A percentile compares a stretch with the other conserved stretches of the same genome.
Evolutionary conservation across 2,113 vertebrate genomes (phyloP).

Genomic region (Campylomormyrus numenius): DNA sequence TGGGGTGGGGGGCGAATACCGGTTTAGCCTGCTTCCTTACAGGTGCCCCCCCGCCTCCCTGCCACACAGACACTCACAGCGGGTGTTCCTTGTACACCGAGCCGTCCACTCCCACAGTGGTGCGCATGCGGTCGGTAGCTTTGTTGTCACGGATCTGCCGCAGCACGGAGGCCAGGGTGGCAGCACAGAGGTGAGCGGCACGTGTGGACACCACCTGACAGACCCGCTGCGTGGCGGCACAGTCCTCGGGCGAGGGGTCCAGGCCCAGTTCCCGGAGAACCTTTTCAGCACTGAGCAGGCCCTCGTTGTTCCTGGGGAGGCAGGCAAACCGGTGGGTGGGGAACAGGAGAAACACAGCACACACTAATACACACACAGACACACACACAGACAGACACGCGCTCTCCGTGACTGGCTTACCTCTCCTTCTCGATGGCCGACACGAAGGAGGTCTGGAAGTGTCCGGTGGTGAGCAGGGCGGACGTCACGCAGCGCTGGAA

Average conservation of each 20-base stretch:
- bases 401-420: constrained; percentile 38
- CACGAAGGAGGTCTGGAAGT: constrained; percentile 77
- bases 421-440: constrained; percentile 77
- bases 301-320: constrained; percentile 71
- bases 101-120: constrained; percentile 82
- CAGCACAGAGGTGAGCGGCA: constrained; percentile 79
- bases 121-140: constrained; percentile 70
- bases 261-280: constrained; percentile 71
- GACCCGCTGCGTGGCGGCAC: constrained; percentile 71
- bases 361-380: background rate
- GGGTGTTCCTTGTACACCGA: constrained; percentile 93
- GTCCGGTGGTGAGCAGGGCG: constrained; percentile 68
- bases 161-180: constrained; percentile 74
- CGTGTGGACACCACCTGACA: constrained; percentile 88
- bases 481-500: constrained; percentile 74
- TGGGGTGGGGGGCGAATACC: too few species aligned
- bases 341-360: background rate
- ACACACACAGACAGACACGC: background rate
- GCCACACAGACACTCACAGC: constrained; percentile 64
- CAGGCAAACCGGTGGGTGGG: background rate
- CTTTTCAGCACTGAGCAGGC: constrained; percentile 66
- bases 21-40: background rate
- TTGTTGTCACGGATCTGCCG: constrained; percentile 90
- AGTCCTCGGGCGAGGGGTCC: constrained; percentile 74
- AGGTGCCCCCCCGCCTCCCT: background rate